Evolutionary conservation across 2,113 vertebrate species (phyloP).

Genomic region (Pluvialis apricaria): DNA sequence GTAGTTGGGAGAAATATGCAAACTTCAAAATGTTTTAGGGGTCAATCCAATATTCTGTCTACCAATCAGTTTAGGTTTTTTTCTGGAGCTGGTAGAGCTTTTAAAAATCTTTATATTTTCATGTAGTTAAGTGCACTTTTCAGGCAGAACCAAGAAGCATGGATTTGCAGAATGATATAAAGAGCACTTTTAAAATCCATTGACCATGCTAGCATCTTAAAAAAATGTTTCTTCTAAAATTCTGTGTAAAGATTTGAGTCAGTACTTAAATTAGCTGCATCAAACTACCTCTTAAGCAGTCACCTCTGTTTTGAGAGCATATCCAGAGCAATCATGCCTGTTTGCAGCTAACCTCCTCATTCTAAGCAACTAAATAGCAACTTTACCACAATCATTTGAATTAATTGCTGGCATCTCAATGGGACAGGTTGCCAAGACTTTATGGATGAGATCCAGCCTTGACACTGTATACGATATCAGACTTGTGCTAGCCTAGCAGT

Average conservation of each 20-base stretch:
- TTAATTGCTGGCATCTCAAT: not conserved
- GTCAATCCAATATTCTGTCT: not conserved
- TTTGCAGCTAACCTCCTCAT: not conserved
- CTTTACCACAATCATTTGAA: conserved; percentile 5
- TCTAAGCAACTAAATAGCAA: not conserved
- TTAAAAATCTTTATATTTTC: not conserved
- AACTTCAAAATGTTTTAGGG: not conserved
- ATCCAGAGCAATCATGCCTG: not conserved
- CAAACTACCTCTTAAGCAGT: not conserved
- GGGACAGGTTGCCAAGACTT: not conserved
- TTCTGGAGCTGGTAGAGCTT: not conserved
- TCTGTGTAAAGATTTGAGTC: not conserved
- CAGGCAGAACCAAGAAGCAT: not conserved
- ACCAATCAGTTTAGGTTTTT: not conserved
- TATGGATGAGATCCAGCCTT: not conserved
- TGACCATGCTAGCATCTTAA: not conserved
- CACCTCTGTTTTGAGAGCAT: not conserved
- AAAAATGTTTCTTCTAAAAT: not conserved
- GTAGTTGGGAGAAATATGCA: not conserved
- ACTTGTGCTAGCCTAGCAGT: not conserved
- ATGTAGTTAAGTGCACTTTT: not conserved
- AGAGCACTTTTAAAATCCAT: not conserved
- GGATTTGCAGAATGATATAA: not conserved
- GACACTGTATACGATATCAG: not conserved
- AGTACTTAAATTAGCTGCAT: not conserved